Evolutionary conservation across 2,888 invertebrate species (phyloP), one percentile per base, ranked within the genome.

Genomic region (Epinotia bilunana): DNA sequence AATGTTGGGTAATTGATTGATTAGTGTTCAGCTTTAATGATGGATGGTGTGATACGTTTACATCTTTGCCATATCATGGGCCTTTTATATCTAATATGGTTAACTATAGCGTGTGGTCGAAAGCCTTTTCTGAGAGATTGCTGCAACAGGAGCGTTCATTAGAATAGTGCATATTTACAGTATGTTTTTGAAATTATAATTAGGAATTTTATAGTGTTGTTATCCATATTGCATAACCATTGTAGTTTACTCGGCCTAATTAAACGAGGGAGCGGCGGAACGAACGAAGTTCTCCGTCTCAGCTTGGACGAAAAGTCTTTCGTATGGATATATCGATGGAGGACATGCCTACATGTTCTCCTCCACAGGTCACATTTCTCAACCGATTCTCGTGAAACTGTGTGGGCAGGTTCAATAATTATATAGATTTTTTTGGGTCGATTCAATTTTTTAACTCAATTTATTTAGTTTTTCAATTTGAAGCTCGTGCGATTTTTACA

Each of bases 1-100:
- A 39, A 69, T 81, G 80, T 82, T 83, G 76, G 76, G 77, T 83
- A 80, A 83, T 83, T 87, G 88, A 89, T 90, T 87, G 87, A 88
- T 89, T 83, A 83, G 80, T 85, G 83, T 82, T 85, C 80, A 74
- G 72, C 63, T 78, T 71, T 78, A 67, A 73, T 69, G 75, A 77
- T 70, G 77, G 80, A 80, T 81, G 78, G 78, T 78, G 70, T 73
- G 77, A 76, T 63, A 74, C 69, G 68, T 74, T 72, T 76, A 76
- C 13, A 65, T 64, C 58, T 71, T 71, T 71, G 58, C 69, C 69
- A 16, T 60, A 58, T 69, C 69, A 69, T 69, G 60, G 68, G 58
- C 69, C 60, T 69, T 60, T 60, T n/a, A 23, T 68, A 46, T 46
- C 28, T 43, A 23, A 60, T 69, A 69, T 60, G 57, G 57, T 57